A percentile compares a stretch with the other conserved stretches of the same genome.
Conservation (phyloP, 2,113 vertebrate genomes). For the Octodon degus region DNA sequence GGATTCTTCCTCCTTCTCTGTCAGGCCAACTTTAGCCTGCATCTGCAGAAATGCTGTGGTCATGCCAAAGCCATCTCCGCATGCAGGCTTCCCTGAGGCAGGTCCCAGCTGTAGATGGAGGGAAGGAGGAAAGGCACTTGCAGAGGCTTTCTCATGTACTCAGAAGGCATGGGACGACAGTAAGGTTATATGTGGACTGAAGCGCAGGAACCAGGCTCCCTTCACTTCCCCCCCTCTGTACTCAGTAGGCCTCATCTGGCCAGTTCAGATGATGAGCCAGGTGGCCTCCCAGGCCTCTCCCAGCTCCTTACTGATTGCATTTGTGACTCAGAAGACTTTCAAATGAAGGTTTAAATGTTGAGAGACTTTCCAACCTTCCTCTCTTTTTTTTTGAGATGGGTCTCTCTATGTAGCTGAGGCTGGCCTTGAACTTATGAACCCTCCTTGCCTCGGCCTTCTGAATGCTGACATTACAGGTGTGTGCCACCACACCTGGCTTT, state of each 20-base stretch:
- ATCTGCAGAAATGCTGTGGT: neutral
- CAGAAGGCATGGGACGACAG: neutral
- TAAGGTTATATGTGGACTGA: neutral
- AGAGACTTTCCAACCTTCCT: neutral
- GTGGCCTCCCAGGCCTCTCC: neutral
- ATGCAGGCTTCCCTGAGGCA: neutral
- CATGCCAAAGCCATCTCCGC: neutral
- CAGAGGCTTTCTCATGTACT: neutral
- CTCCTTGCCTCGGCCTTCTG: neutral
- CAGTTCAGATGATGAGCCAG: neutral
- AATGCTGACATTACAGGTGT: neutral
- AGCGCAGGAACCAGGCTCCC: neutral
- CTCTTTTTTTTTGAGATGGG: neutral
- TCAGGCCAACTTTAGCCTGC: neutral
- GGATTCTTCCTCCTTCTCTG: neutral
- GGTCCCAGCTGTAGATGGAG: neutral
- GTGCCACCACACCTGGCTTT: neutral
- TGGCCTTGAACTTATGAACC: neutral
- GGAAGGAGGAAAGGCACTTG: neutral
- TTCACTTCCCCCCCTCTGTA: neutral
- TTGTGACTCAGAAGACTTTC: neutral
- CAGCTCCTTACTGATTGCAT: neutral
- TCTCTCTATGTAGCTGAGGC: neutral
- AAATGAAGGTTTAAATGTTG: neutral
- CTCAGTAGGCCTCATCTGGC: neutral